These are phyloP conservation scores for Mungos mungo DNA, from an alignment of 2,113 vertebrate genomes.

Conservation along the genomic window DNA sequence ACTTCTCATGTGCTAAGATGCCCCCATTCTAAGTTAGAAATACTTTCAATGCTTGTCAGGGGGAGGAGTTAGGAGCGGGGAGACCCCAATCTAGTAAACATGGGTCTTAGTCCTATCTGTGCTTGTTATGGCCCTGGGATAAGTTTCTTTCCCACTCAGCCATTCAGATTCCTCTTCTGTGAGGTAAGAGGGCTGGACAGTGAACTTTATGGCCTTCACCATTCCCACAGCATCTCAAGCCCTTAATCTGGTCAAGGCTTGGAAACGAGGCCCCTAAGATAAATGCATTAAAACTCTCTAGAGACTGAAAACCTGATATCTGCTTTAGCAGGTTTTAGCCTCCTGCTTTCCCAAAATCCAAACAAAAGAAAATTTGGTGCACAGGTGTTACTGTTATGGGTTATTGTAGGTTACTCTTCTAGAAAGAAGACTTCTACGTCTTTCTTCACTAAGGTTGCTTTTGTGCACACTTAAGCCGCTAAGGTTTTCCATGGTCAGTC, in stretches of 20 bases:
- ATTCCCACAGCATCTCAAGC: background rate
- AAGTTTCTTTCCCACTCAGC: background rate
- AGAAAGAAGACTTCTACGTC: slow-evolving; percentile 60
- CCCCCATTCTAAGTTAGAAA: background rate
- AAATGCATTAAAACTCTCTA: slow-evolving; percentile 44
- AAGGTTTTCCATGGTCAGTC: slow-evolving; percentile 63
- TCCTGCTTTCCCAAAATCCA: slow-evolving; percentile 38
- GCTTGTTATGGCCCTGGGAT: background rate
- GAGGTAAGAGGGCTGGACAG: background rate
- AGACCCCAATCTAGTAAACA: background rate
- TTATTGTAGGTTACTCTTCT: slow-evolving; percentile 61
- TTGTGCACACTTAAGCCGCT: slow-evolving; percentile 62
- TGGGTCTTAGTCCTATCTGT: background rate
- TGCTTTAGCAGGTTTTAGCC: background rate
- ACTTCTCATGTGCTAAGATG: background rate
- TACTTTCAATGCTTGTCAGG: background rate
- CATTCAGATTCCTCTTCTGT: background rate
- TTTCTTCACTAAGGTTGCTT: slow-evolving; percentile 29
- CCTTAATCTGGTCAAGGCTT: slow-evolving; percentile 46
- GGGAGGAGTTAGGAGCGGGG: background rate
- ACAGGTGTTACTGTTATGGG: slow-evolving; percentile 68
- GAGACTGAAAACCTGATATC: slow-evolving; percentile 45
- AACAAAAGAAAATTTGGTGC: slow-evolving; percentile 68
- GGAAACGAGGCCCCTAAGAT: slow-evolving; percentile 27
- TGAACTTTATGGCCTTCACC: background rate